A percentile compares a stretch with the other conserved stretches of the same genome.
These are phyloP conservation scores for Epinotia demarniana DNA, from an alignment of 2,888 invertebrate species.

Conservation along the genomic window DNA sequence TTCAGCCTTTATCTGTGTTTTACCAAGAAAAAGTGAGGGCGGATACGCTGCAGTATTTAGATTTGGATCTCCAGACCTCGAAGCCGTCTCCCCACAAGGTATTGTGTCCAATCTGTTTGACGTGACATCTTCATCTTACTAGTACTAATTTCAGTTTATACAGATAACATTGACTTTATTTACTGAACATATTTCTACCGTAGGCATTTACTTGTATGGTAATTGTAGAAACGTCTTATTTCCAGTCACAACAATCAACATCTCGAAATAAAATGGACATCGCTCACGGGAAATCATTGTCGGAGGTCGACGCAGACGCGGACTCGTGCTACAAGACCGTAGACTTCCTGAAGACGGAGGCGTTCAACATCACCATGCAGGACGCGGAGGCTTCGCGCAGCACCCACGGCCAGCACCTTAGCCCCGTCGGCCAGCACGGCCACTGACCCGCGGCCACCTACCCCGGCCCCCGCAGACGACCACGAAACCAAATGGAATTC, in stretches of 20 bases:
- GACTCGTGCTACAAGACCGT: constrained; percentile 94
- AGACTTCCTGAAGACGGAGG: constrained; percentile 97
- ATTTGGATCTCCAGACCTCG: constrained; percentile 90
- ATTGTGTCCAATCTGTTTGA: constrained; percentile 24
- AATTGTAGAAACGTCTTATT: neutral
- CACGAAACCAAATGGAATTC: neutral
- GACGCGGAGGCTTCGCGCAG: constrained; percentile 89
- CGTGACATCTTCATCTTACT: neutral
- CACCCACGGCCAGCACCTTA: constrained; percentile 47
- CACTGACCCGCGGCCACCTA: constrained; percentile 21
- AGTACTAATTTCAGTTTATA: neutral
- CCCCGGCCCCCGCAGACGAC: neutral
- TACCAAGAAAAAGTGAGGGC: constrained; percentile 55
- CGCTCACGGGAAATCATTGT: constrained; percentile 63
- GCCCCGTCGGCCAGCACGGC: constrained; percentile 4
- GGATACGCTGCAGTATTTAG: constrained; percentile 89
- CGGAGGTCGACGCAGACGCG: constrained; percentile 62
- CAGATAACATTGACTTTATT: neutral
- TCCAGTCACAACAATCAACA: constrained; percentile 48
- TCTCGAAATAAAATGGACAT: constrained; percentile 53
- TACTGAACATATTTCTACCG: neutral
- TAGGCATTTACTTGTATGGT: too few relatives aligned
- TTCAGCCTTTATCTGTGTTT: constrained; percentile 52
- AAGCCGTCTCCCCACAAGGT: constrained; percentile 60
- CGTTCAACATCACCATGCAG: constrained; percentile 93